Evolutionary conservation across 1,140 invertebrate species (phyloP), one percentile per base, ranked within the genome.

Genomic region (Cotesia glomerata): DNA sequence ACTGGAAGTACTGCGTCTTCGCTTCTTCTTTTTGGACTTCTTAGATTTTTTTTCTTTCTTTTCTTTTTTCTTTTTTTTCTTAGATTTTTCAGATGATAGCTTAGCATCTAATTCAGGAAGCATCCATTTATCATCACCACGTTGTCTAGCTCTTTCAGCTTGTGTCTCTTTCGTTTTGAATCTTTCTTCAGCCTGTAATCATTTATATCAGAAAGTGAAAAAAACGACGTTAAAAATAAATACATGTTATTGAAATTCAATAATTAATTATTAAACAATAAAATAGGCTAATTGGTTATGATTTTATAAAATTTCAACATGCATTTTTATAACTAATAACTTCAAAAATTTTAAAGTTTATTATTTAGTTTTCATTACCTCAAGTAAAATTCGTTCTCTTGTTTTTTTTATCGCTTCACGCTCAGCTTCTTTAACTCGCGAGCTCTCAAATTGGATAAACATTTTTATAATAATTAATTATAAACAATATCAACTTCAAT

Each of bases 101-200:
- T 77, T 77, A n/a, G 73, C 79, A 3, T 85, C 79, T 26, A 88
- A 75, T 1, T 81, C 80, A 0, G 86, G 86, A n/a, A 87, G 73
- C 80, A 87, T 86, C 86, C 85, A 87, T 49, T 85, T 81, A 35
- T 75, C 74, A 64, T 87, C 86, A 0, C 86, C 85, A 51, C 84
- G 68, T 35, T 80, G 76, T 69, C 80, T 80, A 16, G 83, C 77
- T 16, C 77, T 74, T 61, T 86, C 79, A 16, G 79, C 77, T 73
- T 80, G 62, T 4, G 68, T 79, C 49, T 81, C 78, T 16, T 77
- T 75, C 68, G 77, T 80, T 0, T 81, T 74, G 45, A 81, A 78
- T 2, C 78, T 76, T 56, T 67, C 72, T 69, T 87, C 78, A 4
- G 84, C 85, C 79, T 82, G 54, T n/a, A 75, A 63, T 45, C 8